phyloP scores from a whole-genome alignment of 2,113 vertebrate species.

The Silurus asotus region DNA sequence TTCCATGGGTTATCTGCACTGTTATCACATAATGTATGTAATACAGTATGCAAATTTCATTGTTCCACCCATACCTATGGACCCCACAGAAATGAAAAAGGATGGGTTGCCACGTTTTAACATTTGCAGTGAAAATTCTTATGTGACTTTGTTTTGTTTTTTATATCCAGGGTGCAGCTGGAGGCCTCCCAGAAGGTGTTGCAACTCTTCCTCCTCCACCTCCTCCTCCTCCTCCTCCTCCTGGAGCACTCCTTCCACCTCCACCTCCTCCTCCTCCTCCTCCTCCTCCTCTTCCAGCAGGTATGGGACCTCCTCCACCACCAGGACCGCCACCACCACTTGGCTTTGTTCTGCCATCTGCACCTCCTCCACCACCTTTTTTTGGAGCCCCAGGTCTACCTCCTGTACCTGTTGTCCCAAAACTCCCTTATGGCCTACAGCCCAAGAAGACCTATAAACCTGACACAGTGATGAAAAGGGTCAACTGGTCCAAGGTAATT shows the following conservation, averaged over 20 bases:
- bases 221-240: constrained; percentile 61
- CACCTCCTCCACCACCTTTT: constrained; percentile 73
- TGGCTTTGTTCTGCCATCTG: constrained; percentile 66
- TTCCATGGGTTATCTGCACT: too few species aligned
- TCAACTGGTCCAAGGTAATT: constrained; percentile 97
- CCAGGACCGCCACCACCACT: constrained; percentile 69
- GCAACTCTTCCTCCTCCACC: constrained; percentile 62
- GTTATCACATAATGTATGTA: too few species aligned
- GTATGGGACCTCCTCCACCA: constrained; percentile 64
- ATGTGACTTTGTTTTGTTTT: constrained; percentile 14
- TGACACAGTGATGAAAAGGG: constrained; percentile 87
- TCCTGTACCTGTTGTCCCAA: constrained; percentile 69
- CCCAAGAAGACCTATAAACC: constrained; percentile 89
- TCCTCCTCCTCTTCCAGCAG: constrained; percentile 59
- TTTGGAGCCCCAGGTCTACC: constrained; percentile 63
- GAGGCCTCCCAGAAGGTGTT: constrained; percentile 29
- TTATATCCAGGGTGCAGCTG: constrained; percentile 65
- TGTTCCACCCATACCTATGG: too few species aligned
- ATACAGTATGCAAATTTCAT: too few species aligned
- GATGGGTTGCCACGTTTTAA: too few species aligned
- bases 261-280: constrained; percentile 67
- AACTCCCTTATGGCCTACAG: constrained; percentile 88
- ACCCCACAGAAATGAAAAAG: too few species aligned
- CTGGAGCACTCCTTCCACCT: constrained; percentile 61
- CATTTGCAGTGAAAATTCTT: background rate